These are phyloP conservation scores for Crypturellus tataupa DNA, from an alignment of 2,797 vertebrate genomes.

Conservation along the genomic window DNA sequence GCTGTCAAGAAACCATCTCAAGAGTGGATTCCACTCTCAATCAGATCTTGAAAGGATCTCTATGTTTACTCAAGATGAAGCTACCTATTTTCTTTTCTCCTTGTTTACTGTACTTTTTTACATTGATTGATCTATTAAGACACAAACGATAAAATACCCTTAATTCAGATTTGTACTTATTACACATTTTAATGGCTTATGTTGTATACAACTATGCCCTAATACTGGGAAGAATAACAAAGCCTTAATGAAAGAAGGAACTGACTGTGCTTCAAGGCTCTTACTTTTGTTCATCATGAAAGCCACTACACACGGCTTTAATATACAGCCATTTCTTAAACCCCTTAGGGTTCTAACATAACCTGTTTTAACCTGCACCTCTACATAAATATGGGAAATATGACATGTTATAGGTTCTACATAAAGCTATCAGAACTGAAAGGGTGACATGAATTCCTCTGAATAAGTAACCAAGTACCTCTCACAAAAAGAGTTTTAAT, in stretches of 20 bases:
- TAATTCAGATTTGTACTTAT: not conserved
- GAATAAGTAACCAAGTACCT: not conserved
- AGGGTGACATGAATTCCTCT: not conserved
- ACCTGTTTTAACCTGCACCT: not conserved
- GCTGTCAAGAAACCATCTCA: not conserved
- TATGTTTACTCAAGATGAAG: not conserved
- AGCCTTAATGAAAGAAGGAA: not conserved
- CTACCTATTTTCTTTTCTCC: not conserved
- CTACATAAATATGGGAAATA: not conserved
- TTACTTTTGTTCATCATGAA: not conserved
- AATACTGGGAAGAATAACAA: not conserved
- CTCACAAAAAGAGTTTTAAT: not conserved
- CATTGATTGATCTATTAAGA: not conserved
- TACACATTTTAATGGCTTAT: not conserved
- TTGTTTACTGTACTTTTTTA: not conserved
- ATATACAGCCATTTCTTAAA: not conserved
- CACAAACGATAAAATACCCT: not conserved
- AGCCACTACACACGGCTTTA: not conserved
- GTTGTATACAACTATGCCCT: no score
- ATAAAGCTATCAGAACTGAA: not conserved
- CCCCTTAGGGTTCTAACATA: not conserved
- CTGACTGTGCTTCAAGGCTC: not conserved
- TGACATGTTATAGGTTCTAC: not conserved
- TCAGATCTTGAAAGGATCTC: not conserved
- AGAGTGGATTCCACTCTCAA: not conserved